A percentile compares a stretch with the other conserved stretches of the same genome.
These are phyloP conservation scores for Meganola albula DNA, from an alignment of 2,888 invertebrate species.

Conservation along the genomic window DNA sequence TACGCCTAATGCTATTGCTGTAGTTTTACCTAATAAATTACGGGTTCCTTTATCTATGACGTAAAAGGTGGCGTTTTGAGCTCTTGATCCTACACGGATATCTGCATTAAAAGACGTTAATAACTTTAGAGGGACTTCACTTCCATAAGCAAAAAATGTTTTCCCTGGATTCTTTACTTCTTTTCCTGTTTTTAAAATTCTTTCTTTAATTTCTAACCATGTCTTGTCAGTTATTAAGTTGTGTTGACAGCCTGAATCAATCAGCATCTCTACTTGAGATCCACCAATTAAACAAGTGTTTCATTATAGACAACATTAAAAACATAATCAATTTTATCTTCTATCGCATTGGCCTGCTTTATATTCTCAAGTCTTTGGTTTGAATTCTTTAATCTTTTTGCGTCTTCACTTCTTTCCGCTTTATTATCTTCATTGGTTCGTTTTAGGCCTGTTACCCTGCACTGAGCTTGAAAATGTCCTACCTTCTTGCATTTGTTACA, in stretches of 20 bases:
- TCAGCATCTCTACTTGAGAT: constrained; percentile 14
- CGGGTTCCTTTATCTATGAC: constrained; percentile 7
- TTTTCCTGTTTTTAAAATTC: neutral
- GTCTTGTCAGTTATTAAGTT: constrained; percentile 14
- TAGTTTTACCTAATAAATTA: constrained; percentile 15
- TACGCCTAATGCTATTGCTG: constrained; percentile 14
- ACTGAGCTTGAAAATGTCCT: neutral
- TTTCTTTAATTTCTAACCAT: constrained; percentile 6
- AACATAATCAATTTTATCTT: neutral
- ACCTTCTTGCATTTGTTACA: neutral
- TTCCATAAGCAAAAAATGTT: constrained; percentile 6
- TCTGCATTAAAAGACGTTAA: constrained; percentile 6
- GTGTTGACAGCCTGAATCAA: constrained; percentile 18
- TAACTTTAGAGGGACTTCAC: constrained; percentile 11
- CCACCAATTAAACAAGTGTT: constrained; percentile 3
- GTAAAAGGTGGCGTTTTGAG: constrained; percentile 4
- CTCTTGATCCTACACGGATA: constrained; percentile 1
- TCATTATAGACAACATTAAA: constrained; percentile 11
- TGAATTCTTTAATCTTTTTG: neutral
- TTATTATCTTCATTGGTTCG: neutral
- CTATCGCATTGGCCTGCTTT: too few relatives aligned
- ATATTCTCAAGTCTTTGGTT: too few relatives aligned
- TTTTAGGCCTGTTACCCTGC: neutral
- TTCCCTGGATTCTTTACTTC: constrained; percentile 7
- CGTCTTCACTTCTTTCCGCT: neutral